Evolutionary conservation across 2,113 vertebrate species (phyloP).

Genomic region (Cyanoderma ruficeps): DNA sequence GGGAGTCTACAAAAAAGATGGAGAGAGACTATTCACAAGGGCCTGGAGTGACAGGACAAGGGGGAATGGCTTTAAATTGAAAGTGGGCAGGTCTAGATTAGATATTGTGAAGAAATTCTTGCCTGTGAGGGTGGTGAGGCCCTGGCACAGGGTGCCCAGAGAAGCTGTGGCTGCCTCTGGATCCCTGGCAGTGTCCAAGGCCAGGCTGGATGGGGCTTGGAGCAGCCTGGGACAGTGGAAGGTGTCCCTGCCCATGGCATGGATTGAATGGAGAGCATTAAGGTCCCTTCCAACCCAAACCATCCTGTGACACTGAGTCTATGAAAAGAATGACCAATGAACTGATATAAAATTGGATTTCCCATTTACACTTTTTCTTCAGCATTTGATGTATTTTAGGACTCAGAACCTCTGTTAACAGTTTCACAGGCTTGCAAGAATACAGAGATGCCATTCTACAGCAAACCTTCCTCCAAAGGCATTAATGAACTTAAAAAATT

Average conservation of each 20-base stretch:
- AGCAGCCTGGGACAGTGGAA: rapidly evolving
- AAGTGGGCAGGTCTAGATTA: background rate
- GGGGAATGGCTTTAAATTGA: background rate
- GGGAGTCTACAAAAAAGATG: background rate
- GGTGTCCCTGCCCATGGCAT: background rate
- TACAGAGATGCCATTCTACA: background rate
- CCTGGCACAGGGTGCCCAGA: background rate
- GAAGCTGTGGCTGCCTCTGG: background rate
- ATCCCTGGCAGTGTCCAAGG: background rate
- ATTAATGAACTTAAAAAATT: background rate
- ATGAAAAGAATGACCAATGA: background rate
- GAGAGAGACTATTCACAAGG: background rate
- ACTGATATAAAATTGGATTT: background rate
- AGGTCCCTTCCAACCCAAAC: background rate
- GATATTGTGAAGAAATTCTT: background rate
- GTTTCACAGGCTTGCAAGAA: background rate
- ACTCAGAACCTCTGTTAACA: background rate
- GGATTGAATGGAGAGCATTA: background rate
- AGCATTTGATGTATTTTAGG: background rate
- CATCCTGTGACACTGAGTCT: background rate
- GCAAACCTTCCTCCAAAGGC: background rate
- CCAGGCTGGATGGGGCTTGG: rapidly evolving
- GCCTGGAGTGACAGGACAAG: background rate
- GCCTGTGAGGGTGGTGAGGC: rapidly evolving
- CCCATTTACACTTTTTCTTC: background rate